phyloP scores from a whole-genome alignment of 1,140 invertebrate species.

The Drosophila rufa region DNA sequence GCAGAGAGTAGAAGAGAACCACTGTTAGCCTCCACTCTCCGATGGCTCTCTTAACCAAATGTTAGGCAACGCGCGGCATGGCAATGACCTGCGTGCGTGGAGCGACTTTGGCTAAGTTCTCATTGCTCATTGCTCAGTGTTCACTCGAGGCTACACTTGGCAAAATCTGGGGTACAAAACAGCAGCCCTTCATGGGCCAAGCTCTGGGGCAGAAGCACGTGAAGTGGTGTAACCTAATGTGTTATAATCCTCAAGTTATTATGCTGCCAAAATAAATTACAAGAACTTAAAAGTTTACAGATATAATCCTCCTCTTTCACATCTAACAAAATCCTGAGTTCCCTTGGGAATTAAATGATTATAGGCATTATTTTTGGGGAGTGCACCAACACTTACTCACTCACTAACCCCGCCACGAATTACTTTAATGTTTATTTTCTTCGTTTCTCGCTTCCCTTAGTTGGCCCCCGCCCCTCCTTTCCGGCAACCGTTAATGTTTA shows the following conservation, averaged over 20 bases:
- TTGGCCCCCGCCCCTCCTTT: conserved; percentile 8
- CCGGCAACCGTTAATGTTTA: conserved; percentile 73
- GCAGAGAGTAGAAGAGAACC: conserved; percentile 11
- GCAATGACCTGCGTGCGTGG: conserved; percentile 50
- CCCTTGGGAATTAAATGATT: neutral
- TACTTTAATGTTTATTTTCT: conserved; percentile 78
- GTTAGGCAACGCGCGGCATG: conserved; percentile 54
- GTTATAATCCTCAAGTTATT: neutral
- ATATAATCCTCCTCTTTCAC: too few species aligned
- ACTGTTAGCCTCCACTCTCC: conserved; percentile 25
- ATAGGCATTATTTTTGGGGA: neutral
- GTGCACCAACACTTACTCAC: conserved; percentile 16
- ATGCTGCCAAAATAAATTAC: too few species aligned
- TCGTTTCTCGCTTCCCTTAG: conserved; percentile 62
- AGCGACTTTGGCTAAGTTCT: conserved; percentile 44
- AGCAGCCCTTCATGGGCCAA: too few species aligned
- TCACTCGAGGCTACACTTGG: conserved; percentile 21
- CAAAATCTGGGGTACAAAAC: neutral
- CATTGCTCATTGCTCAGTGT: conserved; percentile 36
- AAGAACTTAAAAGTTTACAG: too few species aligned
- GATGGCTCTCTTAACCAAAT: conserved; percentile 12
- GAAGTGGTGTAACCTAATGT: too few species aligned
- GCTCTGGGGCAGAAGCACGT: neutral
- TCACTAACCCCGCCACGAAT: conserved; percentile 19
- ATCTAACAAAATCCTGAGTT: too few species aligned